phyloP scores from a whole-genome alignment of 37 sponge, comb jelly and placozoan species.

The Lycopodina hypogea region DNA sequence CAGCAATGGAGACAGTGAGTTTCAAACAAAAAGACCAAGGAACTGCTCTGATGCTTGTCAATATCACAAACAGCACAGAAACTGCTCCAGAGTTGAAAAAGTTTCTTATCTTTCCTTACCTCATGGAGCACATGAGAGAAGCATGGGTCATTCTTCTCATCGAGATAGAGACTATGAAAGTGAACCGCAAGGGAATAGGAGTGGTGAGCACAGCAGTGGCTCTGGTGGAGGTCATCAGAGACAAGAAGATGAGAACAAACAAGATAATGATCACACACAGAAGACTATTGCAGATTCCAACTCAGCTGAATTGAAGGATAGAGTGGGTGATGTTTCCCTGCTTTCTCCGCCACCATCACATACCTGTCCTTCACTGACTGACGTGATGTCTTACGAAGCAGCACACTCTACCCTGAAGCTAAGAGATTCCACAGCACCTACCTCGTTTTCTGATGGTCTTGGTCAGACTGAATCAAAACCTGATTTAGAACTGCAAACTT shows the following conservation, averaged over 20 bases:
- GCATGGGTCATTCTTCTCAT: background rate
- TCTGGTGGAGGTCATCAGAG: background rate
- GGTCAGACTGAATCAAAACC: slow-evolving; percentile 31
- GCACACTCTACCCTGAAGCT: slow-evolving; percentile 60
- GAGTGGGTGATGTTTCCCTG: background rate
- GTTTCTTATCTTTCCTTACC: background rate
- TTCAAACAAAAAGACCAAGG: slow-evolving; percentile 36
- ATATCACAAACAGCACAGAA: slow-evolving; percentile 14
- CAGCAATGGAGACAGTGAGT: slow-evolving; percentile 21
- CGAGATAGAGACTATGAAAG: background rate
- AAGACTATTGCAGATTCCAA: background rate
- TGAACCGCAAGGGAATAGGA: background rate
- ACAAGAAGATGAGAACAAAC: background rate
- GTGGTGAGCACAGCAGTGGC: background rate
- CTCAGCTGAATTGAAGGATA: background rate
- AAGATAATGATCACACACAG: background rate
- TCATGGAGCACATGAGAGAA: background rate
- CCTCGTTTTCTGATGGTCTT: slow-evolving; percentile 29
- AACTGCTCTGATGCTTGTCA: slow-evolving; percentile 29
- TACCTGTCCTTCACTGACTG: background rate
- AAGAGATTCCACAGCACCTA: slow-evolving; percentile 45
- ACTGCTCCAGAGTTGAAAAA: background rate
- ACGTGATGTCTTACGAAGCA: slow-evolving; percentile 4
- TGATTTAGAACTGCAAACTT: slow-evolving; percentile 46
- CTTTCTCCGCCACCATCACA: background rate